These are phyloP conservation scores for Strongylocentrotus purpuratus DNA, from an alignment of 35 echinoderm and acorn worm genomes.

Conservation along the genomic window DNA sequence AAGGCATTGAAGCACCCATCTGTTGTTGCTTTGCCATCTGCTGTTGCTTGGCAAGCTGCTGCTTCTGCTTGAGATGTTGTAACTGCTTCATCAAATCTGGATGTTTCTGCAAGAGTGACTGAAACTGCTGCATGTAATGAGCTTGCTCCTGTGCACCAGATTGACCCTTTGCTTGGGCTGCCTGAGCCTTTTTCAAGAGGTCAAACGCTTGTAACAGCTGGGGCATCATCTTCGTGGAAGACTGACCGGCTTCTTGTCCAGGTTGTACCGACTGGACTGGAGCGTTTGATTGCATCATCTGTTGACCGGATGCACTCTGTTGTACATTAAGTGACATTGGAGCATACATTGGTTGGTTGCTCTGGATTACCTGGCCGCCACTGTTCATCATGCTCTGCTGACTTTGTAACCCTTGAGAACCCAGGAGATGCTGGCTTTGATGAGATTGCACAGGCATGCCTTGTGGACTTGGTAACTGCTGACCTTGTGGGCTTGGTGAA, in stretches of 20 bases:
- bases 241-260: background rate
- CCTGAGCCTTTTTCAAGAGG: constrained; percentile 4
- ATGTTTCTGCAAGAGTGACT: constrained; percentile 56
- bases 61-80: constrained; percentile 47
- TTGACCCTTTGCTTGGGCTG: constrained; percentile 8
- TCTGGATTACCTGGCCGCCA: background rate
- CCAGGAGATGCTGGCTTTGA: background rate
- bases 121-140: constrained; percentile 48
- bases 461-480: constrained; percentile 41
- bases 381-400: background rate
- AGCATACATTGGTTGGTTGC: background rate
- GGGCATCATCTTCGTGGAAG: constrained; percentile 13
- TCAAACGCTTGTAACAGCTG: constrained; percentile 40
- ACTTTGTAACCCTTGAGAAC: constrained; percentile 9
- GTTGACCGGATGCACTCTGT: background rate
- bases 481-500: too few relatives aligned
- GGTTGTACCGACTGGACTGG: background rate
- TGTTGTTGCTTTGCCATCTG: constrained; percentile 49
- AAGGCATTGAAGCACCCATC: constrained; percentile 44
- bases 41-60: constrained; percentile 40
- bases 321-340: background rate
- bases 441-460: background rate
- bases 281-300: background rate
- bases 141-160: constrained; percentile 19
- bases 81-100: constrained; percentile 42